These are phyloP conservation scores for Dasyornis broadbenti DNA, from an alignment of 2,113 vertebrate genomes.

Conservation along the genomic window DNA sequence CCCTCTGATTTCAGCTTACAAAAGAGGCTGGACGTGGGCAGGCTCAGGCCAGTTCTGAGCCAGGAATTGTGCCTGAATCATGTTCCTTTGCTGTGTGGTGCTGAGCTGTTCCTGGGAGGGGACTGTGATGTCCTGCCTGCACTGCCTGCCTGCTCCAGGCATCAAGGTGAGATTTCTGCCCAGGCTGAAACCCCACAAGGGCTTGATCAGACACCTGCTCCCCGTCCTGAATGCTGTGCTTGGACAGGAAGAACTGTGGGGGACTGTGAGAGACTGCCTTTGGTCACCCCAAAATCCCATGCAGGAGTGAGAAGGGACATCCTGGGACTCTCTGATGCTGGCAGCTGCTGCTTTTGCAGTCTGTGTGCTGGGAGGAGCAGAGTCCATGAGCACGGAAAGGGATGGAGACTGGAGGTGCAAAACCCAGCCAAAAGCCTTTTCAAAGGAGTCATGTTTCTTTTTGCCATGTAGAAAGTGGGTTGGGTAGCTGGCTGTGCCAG, in stretches of 20 bases:
- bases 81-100: neutral
- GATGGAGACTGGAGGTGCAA: neutral
- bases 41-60: neutral
- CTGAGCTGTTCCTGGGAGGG: neutral
- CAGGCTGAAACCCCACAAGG: neutral
- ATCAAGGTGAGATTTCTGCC: accelerated
- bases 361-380: neutral
- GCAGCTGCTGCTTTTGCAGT: neutral
- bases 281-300: neutral
- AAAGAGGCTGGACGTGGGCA: neutral
- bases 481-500: neutral
- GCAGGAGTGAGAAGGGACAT: neutral
- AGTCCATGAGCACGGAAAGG: accelerated
- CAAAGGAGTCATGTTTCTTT: neutral
- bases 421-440: neutral
- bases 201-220: neutral
- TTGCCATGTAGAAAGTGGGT: neutral
- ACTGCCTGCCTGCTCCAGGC: neutral
- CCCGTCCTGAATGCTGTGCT: neutral
- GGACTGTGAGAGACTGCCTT: neutral
- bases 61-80: neutral
- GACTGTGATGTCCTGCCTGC: neutral
- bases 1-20: neutral
- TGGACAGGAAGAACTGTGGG: neutral
- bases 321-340: neutral